Evolutionary conservation across 2,888 invertebrate genomes (phyloP), one percentile per base, ranked within the genome.

Genomic region (Tineola bisselliella): DNA sequence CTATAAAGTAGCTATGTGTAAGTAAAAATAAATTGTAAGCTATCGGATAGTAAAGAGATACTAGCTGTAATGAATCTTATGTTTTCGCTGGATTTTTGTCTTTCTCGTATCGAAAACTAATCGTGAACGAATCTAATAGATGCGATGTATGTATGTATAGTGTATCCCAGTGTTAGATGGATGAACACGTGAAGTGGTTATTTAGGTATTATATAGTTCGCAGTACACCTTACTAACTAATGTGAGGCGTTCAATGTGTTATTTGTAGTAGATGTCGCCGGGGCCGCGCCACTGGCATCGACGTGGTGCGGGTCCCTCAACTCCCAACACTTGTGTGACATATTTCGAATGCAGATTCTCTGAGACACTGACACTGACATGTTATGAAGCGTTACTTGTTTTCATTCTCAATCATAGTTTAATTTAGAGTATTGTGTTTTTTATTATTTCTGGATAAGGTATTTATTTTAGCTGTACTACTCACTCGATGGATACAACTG

Each of bases 391-490:
- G 59, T 52, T 59, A 52, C 44, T 56, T 44, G 62, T 30, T 18
- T 44, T 59, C 3, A 10, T 38, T 38, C 38, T 38, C 38, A 38
- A 38, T 38, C 1, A 71, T 79, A 76, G 76, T 58, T 31, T 58
- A 31, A 76, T 73, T 77, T 79, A 81, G 77, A 73, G 70, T 81
- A 80, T 79, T 77, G 76, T 82, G 83, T 81, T 48, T 48, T 44
- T 38, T 38, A 38, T 38, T 38, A 38, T 66, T 82, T 73, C 79
- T 80, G 77, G 70, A 71, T 84, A 86, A 87, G 86, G 77, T 87
- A 87, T 87, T 87, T 87, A 87, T 87, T 87, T 86, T 84, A 86
- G 86, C 80, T 81, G 71, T 82, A 84, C 75, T 77, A 76, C 79
- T 25, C 6, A 25, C 25, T 25, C 25, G 25, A 79, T 77, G 86